Evolutionary conservation across 2,888 invertebrate genomes (phyloP).

Genomic region (Orthosia gothica): DNA sequence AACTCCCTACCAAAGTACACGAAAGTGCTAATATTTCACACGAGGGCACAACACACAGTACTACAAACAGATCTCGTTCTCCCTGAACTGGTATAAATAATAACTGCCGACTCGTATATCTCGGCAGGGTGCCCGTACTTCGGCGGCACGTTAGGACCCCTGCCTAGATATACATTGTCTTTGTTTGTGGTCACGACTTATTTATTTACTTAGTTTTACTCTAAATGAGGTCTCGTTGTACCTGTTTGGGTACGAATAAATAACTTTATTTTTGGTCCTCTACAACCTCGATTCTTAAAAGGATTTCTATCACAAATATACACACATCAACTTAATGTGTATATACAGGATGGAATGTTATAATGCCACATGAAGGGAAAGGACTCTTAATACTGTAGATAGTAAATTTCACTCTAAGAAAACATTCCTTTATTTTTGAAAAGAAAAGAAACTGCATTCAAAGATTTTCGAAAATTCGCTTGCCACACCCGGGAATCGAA

Average conservation of each 20-base stretch:
- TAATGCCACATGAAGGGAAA: no score
- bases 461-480: no score
- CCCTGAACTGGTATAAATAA: slow-evolving; percentile 65
- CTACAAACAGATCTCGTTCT: slow-evolving; percentile 57
- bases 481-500: no score
- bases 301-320: no score
- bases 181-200: slow-evolving; percentile 47
- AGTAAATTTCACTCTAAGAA: no score
- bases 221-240: slow-evolving; percentile 12
- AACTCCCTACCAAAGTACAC: slow-evolving; percentile 19
- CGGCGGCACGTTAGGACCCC: slow-evolving; percentile 56
- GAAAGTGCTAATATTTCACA: slow-evolving; percentile 55
- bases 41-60: slow-evolving; percentile 33
- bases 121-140: slow-evolving; percentile 66
- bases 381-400: no score
- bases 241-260: neutral
- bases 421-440: no score
- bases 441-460: no score
- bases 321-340: no score
- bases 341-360: no score
- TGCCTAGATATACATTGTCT: slow-evolving; percentile 63
- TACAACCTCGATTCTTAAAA: no score
- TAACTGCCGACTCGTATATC: slow-evolving; percentile 68
- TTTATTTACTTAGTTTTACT: slow-evolving; percentile 58
- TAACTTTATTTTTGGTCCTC: neutral